Evolutionary conservation across 2,888 invertebrate genomes (phyloP), one percentile per base, ranked within the genome.

Genomic region (Hydrotaea cyrtoneurina): DNA sequence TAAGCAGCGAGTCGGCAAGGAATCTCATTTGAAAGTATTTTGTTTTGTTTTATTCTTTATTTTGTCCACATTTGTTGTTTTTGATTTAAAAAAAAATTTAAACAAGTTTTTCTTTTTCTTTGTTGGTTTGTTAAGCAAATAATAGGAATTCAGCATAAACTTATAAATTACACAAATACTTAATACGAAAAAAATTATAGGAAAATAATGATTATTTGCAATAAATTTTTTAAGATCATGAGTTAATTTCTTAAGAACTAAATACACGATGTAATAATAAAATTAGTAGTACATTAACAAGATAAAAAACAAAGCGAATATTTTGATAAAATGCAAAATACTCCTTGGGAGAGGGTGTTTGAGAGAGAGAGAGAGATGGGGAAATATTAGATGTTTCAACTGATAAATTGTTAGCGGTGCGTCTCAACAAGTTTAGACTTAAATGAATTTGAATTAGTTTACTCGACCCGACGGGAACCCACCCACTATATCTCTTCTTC

Each of bases 101-200:
- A 74, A 57, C 21, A 36, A 69, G 55, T 66, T 53, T 21, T 39
- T 53, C 26, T 66, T 78, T 69, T 73, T n/a, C 43, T 66, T 39
- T n/a, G n/a, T 62, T 36, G 26, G 59, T 39, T 66, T 69, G 69
- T 69, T 69, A 69, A 74, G 79, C 74, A 79, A 79, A 69, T 79
- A 79, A 79, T 79, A 79, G 79, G 79, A 79, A 79, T 79, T 74
- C 79, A 74, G 73, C 55, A 66, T 69, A 73, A 74, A 55, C 79
- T 79, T 79, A 79, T 36, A 79, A 66, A 79, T 57, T 79, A 79
- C 17, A 43, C 79, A 79, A 79, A 66, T 74, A 72, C 36, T 77
- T 77, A 69, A 66, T 66, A 66, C 39, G 39, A 72, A 78, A 73
- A 23, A 57, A 66, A 55, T 74, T 74, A 62, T 74, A 74, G 74